A percentile compares a stretch with the other conserved stretches of the same genome.
Evolutionary conservation across 2,113 vertebrate genomes (phyloP).

Genomic region (Willisornis vidua): DNA sequence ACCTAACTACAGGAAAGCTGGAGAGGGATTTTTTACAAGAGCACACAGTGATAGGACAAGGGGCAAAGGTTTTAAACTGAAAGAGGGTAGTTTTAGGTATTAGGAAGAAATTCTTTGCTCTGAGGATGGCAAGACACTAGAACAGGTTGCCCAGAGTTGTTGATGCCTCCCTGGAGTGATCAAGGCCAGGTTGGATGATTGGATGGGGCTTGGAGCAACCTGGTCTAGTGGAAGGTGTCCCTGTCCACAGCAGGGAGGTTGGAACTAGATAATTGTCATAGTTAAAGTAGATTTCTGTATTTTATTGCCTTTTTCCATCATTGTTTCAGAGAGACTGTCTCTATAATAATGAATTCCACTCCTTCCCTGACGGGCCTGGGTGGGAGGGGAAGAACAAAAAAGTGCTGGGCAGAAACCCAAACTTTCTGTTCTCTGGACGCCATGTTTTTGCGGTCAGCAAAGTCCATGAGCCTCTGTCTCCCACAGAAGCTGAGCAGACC

Average conservation of each 20-base stretch:
- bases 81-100: neutral
- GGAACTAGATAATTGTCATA: neutral
- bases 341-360: neutral
- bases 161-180: neutral
- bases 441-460: neutral
- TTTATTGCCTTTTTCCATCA: neutral
- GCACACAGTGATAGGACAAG: neutral
- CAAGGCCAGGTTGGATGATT: neutral
- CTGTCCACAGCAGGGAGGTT: neutral
- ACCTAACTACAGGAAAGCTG: neutral
- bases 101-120: neutral
- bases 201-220: neutral
- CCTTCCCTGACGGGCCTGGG: neutral
- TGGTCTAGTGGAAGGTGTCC: neutral
- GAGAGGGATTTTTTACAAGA: neutral
- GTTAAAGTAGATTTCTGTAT: neutral
- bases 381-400: neutral
- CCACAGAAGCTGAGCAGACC: neutral
- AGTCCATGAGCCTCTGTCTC: neutral
- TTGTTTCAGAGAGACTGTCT: neutral
- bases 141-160: neutral
- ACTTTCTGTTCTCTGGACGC: neutral
- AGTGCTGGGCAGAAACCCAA: neutral
- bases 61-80: too few relatives aligned
- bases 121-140: accelerated